A percentile compares a stretch with the other conserved stretches of the same genome.
Evolutionary conservation across 2,888 invertebrate species (phyloP).

Genomic region (Drosophila paranaensis): DNA sequence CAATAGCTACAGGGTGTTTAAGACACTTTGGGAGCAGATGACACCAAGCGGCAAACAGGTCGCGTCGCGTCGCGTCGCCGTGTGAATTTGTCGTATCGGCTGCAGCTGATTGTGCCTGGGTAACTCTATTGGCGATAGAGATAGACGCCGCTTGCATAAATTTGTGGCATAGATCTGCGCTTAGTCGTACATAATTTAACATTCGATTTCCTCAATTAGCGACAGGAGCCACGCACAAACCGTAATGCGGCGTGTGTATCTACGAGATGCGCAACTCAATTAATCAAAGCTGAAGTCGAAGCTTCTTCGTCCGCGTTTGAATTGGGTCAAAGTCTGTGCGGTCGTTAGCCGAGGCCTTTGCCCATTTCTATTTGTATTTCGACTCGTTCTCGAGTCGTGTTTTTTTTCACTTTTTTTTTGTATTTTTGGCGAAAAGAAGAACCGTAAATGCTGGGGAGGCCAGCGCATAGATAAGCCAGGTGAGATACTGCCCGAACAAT

Average conservation of each 20-base stretch:
- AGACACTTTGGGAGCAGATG: constrained; percentile 42
- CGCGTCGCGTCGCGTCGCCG: constrained; percentile 36
- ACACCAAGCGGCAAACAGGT: constrained; percentile 54
- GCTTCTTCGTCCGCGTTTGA: constrained; percentile 59
- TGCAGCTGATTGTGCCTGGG: constrained; percentile 39
- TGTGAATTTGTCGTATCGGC: constrained; percentile 55
- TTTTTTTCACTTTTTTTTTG: not conserved
- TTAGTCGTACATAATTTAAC: constrained; percentile 71
- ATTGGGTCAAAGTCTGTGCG: constrained; percentile 75
- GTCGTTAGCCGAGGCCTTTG: constrained; percentile 59
- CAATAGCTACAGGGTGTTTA: not conserved
- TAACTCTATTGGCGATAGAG: constrained; percentile 56
- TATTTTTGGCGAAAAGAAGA: not conserved
- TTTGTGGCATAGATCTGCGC: constrained; percentile 9
- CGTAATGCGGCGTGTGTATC: constrained; percentile 35
- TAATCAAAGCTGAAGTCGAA: constrained; percentile 63
- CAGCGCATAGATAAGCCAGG: constrained; percentile 31
- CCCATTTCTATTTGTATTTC: constrained; percentile 5
- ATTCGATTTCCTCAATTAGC: constrained; percentile 81
- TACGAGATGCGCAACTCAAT: constrained; percentile 72
- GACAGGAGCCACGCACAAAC: constrained; percentile 64
- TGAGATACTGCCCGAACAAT: constrained; percentile 41
- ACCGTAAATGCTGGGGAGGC: constrained; percentile 14
- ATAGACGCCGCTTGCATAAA: constrained; percentile 52
- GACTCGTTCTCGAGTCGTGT: not conserved